Base-by-base conservation (phyloP, 2,888 invertebrate species). In the Carabus problematicus region DNA sequence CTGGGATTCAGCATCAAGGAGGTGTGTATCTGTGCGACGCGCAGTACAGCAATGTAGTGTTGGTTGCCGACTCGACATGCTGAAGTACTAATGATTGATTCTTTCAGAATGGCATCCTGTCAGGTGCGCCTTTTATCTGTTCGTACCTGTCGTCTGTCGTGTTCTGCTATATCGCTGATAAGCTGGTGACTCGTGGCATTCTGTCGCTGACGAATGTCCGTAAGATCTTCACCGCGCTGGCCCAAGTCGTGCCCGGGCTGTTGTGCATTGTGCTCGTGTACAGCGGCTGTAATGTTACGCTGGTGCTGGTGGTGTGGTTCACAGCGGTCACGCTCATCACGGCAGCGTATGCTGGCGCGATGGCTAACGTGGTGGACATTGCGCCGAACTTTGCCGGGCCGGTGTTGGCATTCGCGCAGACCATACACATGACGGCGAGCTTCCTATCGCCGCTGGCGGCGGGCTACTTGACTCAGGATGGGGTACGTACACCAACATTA, bases 331-430 rank as follows among this genome's bases (percentile, higher is more conserved):
- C 88, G 9, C 82, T 90, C 70, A 89, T 91, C 74, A 90, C 90
- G 16, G 89, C 90, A 9, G 86, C 89, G 0, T 90, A 91, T 77
- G 90, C 90, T 3, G 90, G 90, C 43, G 90, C 90, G 3, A 91
- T 91, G 88, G 90, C 91, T 0, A 91, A 88, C 75, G 88, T 91
- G 72, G 90, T 92, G 12, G 91, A 92, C 78, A 89, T 92, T 70
- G 90, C 91, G 0, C 91, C 91, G n/a, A 91, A 91, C 81, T 88
- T 89, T 75, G 91, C 91, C 62, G 91, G 88, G 78, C 89, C 90
- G 41, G 88, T 90, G 55, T 79, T 91, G 72, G 90, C 90, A 11
- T 91, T 90, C 78, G 89, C 90, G 73, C 90, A 91, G 82, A 90
- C 90, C n/a, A 89, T 91, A 75, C 90, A 90, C 79, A 91, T 91